Base-by-base conservation (phyloP, 2,797 vertebrate genomes). In the Ptychobarbus kaznakovi region DNA sequence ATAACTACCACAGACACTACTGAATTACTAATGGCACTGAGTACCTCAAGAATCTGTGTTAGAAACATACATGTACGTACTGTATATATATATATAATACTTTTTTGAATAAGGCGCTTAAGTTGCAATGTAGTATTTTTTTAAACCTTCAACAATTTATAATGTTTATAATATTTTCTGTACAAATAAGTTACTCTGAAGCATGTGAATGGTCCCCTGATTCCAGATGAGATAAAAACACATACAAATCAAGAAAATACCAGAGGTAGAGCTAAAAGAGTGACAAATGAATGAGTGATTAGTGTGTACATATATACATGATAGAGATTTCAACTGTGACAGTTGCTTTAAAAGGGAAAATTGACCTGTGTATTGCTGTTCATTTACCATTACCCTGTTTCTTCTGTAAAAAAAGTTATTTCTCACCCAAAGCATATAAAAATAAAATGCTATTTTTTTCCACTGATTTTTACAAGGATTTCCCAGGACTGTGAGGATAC, bases 151-250 rank as follows among this genome's bases (percentile, higher is more conserved):
- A 44, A 75, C 42, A 84, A 44, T 32, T 20, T 5, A 80, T 87
- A 87, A 72, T 70, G 83, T 81, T 86, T 82, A 58, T 32, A 56
- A 76, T 79, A 72, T 46, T n/a, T 44, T 89, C 69, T 89, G 86
- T 87, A 88, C 76, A 88, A 87, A 88, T 89, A 89, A 87, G 69
- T 88, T 89, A 89, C 40, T 78, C 16, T 81, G 72, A 44, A 82
- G 25, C 6, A 70, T 85, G 35, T 38, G 79, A 86, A 83, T 85
- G 86, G 85, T 84, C 79, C 86, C 82, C 72, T 58, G 72, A 70
- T 86, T 86, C 49, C 38, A 79, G 83, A 65, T 56, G 38, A 58
- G 66, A 81, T 1, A 51, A 74, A 56, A 18, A 74, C 9, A 20
- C 4, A 76, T 5, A 40, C 22, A 86, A 83, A 81, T 46, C 35